These are phyloP conservation scores for Polypterus bichir DNA, from an alignment of 2,113 vertebrate genomes.

Conservation along the genomic window DNA sequence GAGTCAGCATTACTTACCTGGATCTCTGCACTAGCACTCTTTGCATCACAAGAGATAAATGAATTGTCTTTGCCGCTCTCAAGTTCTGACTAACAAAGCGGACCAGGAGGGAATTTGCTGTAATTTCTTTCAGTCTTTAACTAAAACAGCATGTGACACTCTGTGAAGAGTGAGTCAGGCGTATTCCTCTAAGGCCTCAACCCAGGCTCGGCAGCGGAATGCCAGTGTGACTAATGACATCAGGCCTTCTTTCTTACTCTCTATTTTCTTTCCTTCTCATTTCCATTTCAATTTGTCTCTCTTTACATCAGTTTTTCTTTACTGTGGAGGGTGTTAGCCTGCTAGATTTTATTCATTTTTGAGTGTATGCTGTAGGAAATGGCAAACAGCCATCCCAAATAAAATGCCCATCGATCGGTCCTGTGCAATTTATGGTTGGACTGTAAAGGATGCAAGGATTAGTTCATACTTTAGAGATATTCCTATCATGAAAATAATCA, in stretches of 20 bases:
- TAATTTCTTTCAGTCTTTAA: slow-evolving; percentile 19
- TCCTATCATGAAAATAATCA: too few species aligned
- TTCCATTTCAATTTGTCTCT: slow-evolving; percentile 18
- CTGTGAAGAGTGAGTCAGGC: slow-evolving; percentile 15
- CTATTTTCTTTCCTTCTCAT: slow-evolving; percentile 12
- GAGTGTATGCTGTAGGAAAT: too few species aligned
- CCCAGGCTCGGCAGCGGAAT: slow-evolving; percentile 5
- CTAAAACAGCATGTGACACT: slow-evolving; percentile 15
- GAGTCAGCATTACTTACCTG: too few species aligned
- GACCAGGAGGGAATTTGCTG: slow-evolving; percentile 24
- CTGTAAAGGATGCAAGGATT: too few species aligned
- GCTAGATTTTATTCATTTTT: too few species aligned
- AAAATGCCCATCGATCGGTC: too few species aligned
- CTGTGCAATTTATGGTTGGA: too few species aligned
- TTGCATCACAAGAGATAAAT: slow-evolving; percentile 43
- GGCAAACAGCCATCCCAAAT: too few species aligned
- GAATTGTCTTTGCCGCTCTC: slow-evolving; percentile 34
- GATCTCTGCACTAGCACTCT: slow-evolving; percentile 1
- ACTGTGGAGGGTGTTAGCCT: too few species aligned
- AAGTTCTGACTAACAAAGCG: slow-evolving; percentile 33
- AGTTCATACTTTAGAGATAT: too few species aligned
- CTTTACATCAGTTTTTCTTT: slow-evolving; percentile 21
- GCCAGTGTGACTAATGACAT: slow-evolving; percentile 9
- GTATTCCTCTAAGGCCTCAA: slow-evolving; percentile 15
- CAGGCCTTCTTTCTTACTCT: slow-evolving; percentile 8